These are phyloP conservation scores for Lucilia cuprina DNA, from an alignment of 1,140 invertebrate species.

Conservation along the genomic window DNA sequence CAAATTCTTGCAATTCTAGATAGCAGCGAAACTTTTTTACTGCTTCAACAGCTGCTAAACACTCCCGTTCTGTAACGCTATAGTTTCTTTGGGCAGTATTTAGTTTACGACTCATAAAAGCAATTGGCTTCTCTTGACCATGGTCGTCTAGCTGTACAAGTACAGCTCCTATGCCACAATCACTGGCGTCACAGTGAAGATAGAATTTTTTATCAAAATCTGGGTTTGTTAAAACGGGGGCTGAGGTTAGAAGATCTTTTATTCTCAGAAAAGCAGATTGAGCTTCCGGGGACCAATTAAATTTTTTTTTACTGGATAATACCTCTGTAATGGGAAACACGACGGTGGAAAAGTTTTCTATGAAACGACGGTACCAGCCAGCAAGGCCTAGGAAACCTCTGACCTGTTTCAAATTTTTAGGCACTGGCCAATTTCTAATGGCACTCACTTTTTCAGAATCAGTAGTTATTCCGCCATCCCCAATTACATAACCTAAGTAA, in stretches of 20 bases:
- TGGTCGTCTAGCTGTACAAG: neutral
- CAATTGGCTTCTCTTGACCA: neutral
- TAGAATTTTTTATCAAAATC: slow-evolving; percentile 30
- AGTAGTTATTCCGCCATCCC: neutral
- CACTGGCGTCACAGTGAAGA: neutral
- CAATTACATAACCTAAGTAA: neutral
- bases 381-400: no score
- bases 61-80: slow-evolving; percentile 46
- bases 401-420: slow-evolving; percentile 26
- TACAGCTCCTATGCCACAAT: neutral
- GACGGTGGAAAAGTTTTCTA: neutral
- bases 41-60: slow-evolving; percentile 28
- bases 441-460: neutral
- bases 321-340: no score
- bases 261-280: neutral
- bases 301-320: slow-evolving; percentile 24
- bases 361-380: slow-evolving; percentile 59
- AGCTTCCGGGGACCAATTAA: slow-evolving; percentile 3
- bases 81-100: slow-evolving; percentile 43
- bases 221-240: neutral
- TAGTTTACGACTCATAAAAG: slow-evolving; percentile 5
- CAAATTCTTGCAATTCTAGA: neutral
- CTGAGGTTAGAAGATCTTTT: neutral
- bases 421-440: slow-evolving; percentile 34
- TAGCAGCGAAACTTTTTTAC: neutral